Base-by-base conservation (phyloP, 2,797 vertebrate species). In the Danio kyathit region DNA sequence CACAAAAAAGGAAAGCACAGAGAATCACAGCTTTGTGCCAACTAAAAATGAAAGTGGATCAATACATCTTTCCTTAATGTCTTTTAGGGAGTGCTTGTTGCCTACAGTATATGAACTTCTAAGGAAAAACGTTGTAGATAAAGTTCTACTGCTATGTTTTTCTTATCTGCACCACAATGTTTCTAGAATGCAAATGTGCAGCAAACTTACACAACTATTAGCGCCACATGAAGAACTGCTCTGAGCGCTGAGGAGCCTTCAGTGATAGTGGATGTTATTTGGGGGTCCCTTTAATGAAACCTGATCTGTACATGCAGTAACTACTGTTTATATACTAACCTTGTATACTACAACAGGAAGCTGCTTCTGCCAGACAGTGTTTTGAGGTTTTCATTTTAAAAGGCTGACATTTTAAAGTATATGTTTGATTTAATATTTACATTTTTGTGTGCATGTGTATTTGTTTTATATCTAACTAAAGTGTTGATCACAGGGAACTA, bases 251-350 rank as follows among this genome's bases (percentile, higher is more conserved):
- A 70, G 46, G 5, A 69, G 2, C 19, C 16, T 16, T 4, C 8
- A 13, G 69, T 72, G 51, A 54, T 54, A 2, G 9, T 12, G 10
- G 11, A 0, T 72, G 29, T 43, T 43, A 17, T 57, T 41, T 72
- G 2, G n/a, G 14, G 57, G 78, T 75, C 38, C 57, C 66, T 76
- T 80, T 80, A 83, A 76, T 41, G 73, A 67, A 80, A 66, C 29
- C 0, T 52, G 82, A 80, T 17, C 59, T 29, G 64, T 6, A 21
- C 19, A 12, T 43, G 19, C 41, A 51, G 12, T 17, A 19, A 40
- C 19, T 38, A 4, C 51, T 29, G 49, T 17, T 75, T 76, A 69
- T 43, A 56, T 7, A 57, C 54, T 29, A 60, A 5, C 17, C 59
- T 44, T 44, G 21, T 76, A 72, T 51, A 43, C 19, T 40, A 19